Evolutionary conservation across 2,888 invertebrate species (phyloP), one percentile per base, ranked within the genome.

Genomic region (Volucella bombylans): DNA sequence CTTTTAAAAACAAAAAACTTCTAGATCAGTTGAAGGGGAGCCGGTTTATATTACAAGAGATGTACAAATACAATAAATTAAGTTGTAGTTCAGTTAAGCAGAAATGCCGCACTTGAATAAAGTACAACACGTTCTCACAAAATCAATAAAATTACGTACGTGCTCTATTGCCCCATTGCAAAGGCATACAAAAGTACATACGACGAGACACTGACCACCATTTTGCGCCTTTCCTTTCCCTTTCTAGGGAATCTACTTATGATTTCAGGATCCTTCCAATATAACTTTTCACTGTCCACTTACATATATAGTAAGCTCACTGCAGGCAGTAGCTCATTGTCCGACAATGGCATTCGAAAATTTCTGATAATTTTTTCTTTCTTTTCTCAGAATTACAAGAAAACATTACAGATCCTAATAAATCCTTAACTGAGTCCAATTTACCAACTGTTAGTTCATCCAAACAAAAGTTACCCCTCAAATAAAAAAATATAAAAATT

Each of bases 351-450:
- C 69, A 57, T 59, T 49, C 1, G 43, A 14, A 43, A 54, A 67
- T 31, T 43, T 43, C 18, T 52, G 65, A 65, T 41, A 50, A 52
- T 54, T 23, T 65, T 54, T 67, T 3, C 23, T 38, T 11, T 38
- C 47, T n/a, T 45, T 11, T 15, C 57, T n/a, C 45, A 38, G 23
- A 38, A 31, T 11, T n/a, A 57, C 15, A 49, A 41, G 2, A 61
- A 31, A 61, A 52, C 41, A 15, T 43, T 14, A 50, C 71, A 61
- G 50, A 52, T 31, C 71, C 23, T 23, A 12, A 71, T 59, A 71
- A 61, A 49, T 61, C 23, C 59, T 41, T 41, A 50, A 61, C 71
- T 31, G 61, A 71, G 61, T 43, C 61, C 61, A 43, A 61, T 61
- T 61, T 43, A 50, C 61, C 59, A 71, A 61, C 61, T 61, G 50